Evolutionary conservation across 2,888 invertebrate genomes (phyloP), one percentile per base, ranked within the genome.

Genomic region (Heliconius cydno): DNA sequence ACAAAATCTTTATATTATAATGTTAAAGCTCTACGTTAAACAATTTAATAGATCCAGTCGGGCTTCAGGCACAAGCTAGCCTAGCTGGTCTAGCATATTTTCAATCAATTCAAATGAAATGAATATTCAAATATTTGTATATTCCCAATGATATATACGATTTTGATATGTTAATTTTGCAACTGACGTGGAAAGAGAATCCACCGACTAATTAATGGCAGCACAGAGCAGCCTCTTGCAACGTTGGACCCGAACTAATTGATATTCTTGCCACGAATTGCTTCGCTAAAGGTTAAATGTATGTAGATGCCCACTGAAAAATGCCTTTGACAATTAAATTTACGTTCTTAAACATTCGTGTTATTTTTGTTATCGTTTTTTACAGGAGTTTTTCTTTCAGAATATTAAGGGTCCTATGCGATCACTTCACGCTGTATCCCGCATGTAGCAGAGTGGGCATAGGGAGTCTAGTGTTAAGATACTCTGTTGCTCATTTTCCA

Each of bases 181-280:
- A 70, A 41, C 25, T 70, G 68, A 70, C 41, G 19, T 41, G 41
- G 34, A 46, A 70, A 70, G 70, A 46, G 70, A 70, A 41, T 46
- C 19, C 70, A 70, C 3, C 25, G 70, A 28, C 70, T 25, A 70
- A 70, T 70, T 70, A 70, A 25, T 25, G 41, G 41, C 41, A 67
- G n/a, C 67, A 67, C 41, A 70, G 68, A 67, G 19, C 19, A 3
- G 46, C 41, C 70, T 46, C 70, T 70, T 70, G 70, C 41, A 25
- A 70, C 9, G 46, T 70, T 70, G 41, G 41, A 19, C 15, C 25
- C 3, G 28, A 28, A 46, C 15, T 46, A 46, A 70, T 70, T 70
- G 70, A 70, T 70, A 70, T 70, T 70, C 46, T 41, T 70, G 41
- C 25, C 25, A 28, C 70, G 34, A 34, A 34, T 34, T 7, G 34